Evolutionary conservation across 2,113 vertebrate genomes (phyloP).

Genomic region (Peromyscus polionotus): DNA sequence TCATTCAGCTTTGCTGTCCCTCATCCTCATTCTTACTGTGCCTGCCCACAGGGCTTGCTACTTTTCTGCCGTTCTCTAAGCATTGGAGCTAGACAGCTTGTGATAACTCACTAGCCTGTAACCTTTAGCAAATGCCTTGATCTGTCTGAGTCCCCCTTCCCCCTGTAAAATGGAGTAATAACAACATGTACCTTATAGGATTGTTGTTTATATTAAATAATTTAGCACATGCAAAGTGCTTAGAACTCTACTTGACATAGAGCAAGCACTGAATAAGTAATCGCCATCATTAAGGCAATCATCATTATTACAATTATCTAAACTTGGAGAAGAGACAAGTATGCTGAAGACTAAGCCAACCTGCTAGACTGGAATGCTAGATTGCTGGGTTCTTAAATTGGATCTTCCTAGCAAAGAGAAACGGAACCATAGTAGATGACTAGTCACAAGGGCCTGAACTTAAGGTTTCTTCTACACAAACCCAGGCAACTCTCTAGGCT

Average conservation of each 20-base stretch:
- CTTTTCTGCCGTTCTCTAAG: neutral
- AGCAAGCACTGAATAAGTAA: slow-evolving; percentile 36
- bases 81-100: neutral
- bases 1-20: neutral
- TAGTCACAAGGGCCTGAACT: neutral
- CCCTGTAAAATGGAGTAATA: slow-evolving; percentile 46
- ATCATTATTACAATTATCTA: slow-evolving; percentile 45
- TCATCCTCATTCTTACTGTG: neutral
- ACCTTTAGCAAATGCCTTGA: neutral
- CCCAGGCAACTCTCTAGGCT: neutral
- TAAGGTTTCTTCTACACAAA: slow-evolving; percentile 23
- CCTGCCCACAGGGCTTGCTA: neutral
- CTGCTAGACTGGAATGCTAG: slow-evolving; percentile 30
- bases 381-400: neutral
- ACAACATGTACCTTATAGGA: slow-evolving; percentile 10
- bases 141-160: neutral
- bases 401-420: slow-evolving; percentile 55
- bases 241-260: slow-evolving; percentile 38
- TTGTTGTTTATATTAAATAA: slow-evolving; percentile 44
- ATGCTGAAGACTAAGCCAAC: slow-evolving; percentile 51
- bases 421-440: neutral
- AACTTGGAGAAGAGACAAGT: slow-evolving; percentile 53
- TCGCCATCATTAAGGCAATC: neutral
- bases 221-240: neutral
- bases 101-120: neutral